Base-by-base conservation (phyloP, 92 coral and sea anemone species). In the Palythoa grandis region DNA sequence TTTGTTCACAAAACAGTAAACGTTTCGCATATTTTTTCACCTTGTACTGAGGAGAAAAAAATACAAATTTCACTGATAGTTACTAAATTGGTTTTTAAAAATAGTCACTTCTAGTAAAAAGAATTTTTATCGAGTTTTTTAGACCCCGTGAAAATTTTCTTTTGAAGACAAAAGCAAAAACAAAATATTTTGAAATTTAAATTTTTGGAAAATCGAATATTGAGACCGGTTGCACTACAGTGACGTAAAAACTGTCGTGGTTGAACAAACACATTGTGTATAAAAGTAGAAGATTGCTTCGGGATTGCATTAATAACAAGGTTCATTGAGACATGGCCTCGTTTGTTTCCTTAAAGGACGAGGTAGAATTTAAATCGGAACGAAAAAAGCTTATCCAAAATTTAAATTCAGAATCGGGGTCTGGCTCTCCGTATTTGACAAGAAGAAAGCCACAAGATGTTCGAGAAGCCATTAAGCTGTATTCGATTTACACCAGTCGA, bases 401-500 rank as follows among this genome's bases (percentile, higher is more conserved):
- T 47, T 23, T 80, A 10, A 80, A 48, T 17, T 35, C 63, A 4
- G 57, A 58, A 22, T 60, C 74, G 47, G 47, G 43, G 61, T 65
- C 74, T 47, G 85, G 74, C 43, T 63, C 85, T 20, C 85, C 85
- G 58, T 80, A 58, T 80, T 2, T 24, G 40, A 6, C 47, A 25
- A 80, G 74, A 40, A 65, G 43, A 63, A 80, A 47, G 6, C 85
- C 85, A 22, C 85, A 80, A 4, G 85, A 50, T 52, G 85, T 80
- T 48, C 72, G 74, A 47, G 85, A 80, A 47, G 85, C 85, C n/a
- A 66, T 80, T 52, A 80, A 65, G 65, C 73, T 80, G 6, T 80
- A 80, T 48, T 80, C 85, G 24, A 23, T 80, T 48, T 80, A 80
- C 70, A 66, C 74, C 14, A 66, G 6, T 24, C 74, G 73, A 50